Conservation (phyloP, 2,888 invertebrate species). For the Drosophila subquinaria region DNA sequence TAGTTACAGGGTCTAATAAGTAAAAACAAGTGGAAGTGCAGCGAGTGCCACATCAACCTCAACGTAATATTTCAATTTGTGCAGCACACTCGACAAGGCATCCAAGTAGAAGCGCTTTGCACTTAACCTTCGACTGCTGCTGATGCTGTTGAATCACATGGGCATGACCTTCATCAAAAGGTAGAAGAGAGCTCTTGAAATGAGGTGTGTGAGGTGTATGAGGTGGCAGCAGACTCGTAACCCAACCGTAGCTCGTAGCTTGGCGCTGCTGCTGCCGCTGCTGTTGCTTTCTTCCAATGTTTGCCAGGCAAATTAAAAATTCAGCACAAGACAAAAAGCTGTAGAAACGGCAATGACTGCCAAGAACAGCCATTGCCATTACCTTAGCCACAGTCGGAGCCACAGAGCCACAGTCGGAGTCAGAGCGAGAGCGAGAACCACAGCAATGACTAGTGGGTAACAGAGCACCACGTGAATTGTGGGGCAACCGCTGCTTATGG, state of each 20-base stretch:
- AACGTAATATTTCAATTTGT: constrained; percentile 76
- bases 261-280: constrained; percentile 15
- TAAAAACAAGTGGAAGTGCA: constrained; percentile 13
- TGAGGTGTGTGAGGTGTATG: background rate
- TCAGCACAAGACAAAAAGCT: constrained; percentile 72
- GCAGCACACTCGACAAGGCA: constrained; percentile 58
- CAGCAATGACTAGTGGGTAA: constrained; percentile 7
- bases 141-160: constrained; percentile 50
- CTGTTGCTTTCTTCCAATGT: constrained; percentile 49
- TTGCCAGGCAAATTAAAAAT: constrained; percentile 78
- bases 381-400: constrained; percentile 15
- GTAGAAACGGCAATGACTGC: constrained; percentile 55
- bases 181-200: constrained; percentile 29
- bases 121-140: constrained; percentile 69
- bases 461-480: constrained; percentile 53
- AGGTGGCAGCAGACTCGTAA: constrained; percentile 18
- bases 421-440: background rate
- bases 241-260: constrained; percentile 24
- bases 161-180: constrained; percentile 72
- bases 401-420: background rate
- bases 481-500: constrained; percentile 66
- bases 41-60: constrained; percentile 15
- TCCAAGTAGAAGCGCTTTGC: constrained; percentile 44
- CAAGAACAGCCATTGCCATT: constrained; percentile 23
- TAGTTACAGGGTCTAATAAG: background rate